These are phyloP conservation scores for Polydrusus tereticollis DNA, from an alignment of 2,888 invertebrate genomes.

Conservation along the genomic window DNA sequence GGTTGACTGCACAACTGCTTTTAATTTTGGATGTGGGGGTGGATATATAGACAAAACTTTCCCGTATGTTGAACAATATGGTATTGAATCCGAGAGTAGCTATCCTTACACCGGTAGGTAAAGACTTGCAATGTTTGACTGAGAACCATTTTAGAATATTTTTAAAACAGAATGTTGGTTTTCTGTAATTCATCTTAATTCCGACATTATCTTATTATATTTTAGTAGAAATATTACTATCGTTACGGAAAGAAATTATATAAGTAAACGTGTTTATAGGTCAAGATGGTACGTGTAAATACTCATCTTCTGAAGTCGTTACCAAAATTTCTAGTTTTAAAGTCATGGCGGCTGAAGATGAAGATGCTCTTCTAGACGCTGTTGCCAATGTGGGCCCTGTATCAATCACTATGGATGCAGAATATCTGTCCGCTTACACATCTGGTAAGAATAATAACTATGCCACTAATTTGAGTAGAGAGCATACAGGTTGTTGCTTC, in stretches of 20 bases:
- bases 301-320: conserved; percentile 29
- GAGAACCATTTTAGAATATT: too few relatives aligned
- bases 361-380: conserved; percentile 34
- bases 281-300: conserved; percentile 20
- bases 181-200: too few relatives aligned
- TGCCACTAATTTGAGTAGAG: too few relatives aligned
- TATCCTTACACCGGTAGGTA: conserved; percentile 48
- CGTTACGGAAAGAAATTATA: too few relatives aligned
- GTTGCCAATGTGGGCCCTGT: conserved; percentile 41
- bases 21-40: conserved; percentile 37
- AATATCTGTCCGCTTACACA: conserved; percentile 21
- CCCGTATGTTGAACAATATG: conserved; percentile 45
- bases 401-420: conserved; percentile 39
- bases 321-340: conserved; percentile 26
- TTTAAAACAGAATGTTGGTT: too few relatives aligned
- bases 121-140: too few relatives aligned
- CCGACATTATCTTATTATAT: too few relatives aligned
- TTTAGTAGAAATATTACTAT: too few relatives aligned
- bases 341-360: conserved; percentile 1
- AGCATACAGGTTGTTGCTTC: too few relatives aligned
- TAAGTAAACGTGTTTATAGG: too few relatives aligned
- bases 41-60: conserved; percentile 43
- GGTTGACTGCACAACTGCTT: too few relatives aligned
- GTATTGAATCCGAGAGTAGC: conserved; percentile 44
- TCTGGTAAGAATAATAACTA: too few relatives aligned